phyloP scores from a whole-genome alignment of 2,113 vertebrate species.

The Emberiza fucata region DNA sequence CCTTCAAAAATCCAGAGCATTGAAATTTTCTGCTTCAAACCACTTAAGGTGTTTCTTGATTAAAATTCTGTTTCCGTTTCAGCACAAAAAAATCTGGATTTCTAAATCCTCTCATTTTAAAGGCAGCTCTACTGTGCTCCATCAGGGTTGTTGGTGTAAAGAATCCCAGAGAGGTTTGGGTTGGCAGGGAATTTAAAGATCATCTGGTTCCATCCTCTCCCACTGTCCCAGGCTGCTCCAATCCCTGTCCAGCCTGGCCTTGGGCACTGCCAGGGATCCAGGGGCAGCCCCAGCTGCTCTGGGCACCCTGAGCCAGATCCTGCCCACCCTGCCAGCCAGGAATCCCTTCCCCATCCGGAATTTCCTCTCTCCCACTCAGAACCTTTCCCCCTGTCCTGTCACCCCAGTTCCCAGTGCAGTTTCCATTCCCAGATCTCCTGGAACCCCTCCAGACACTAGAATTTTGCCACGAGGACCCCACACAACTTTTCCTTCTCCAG shows the following conservation, averaged over 20 bases:
- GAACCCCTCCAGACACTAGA: neutral
- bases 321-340: fast-evolving
- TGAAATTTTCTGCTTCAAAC: neutral
- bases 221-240: neutral
- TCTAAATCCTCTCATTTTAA: neutral
- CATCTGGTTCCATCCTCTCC: neutral
- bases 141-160: neutral
- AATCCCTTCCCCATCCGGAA: neutral
- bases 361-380: neutral
- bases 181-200: neutral
- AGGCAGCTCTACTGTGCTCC: neutral
- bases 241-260: neutral
- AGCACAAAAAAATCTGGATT: neutral
- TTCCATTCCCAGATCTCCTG: neutral
- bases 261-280: neutral
- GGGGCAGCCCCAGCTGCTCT: neutral
- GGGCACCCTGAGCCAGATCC: neutral
- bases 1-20: neutral
- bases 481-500: neutral
- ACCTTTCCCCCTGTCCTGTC: too few relatives aligned
- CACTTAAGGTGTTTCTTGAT: neutral
- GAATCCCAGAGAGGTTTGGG: neutral
- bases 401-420: neutral
- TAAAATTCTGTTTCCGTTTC: neutral
- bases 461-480: neutral